Base-by-base conservation (phyloP, 2,797 vertebrate species). In the Crocodylus rhombifer region DNA sequence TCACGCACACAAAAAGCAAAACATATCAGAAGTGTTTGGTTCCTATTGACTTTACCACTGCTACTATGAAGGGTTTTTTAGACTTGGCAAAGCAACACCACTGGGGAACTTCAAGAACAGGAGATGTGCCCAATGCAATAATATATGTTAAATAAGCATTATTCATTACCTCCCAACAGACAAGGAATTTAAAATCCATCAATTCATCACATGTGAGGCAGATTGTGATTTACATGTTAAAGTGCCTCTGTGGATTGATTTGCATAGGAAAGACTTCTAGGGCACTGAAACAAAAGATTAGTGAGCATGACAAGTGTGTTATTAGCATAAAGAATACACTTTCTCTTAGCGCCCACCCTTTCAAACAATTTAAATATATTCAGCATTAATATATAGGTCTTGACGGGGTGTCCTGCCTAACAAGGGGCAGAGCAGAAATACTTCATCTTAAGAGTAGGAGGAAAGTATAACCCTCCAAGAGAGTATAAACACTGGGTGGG, bases 141-240 rank as follows among this genome's bases (percentile, higher is more conserved):
- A 88, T 78, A 69, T 92, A 17, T 12, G 86, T 94, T 96, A 95
- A 97, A 93, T 95, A 97, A 97, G 80, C 90, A 86, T 67, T 75
- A 58, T 95, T 97, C 94, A 90, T 97, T 95, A 87, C 94, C 90
- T 97, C 91, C 95, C 94, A 61, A 96, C 85, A 96, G 95, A 96
- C 69, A 93, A 96, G 87, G 91, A 97, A 96, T 94, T 96, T 94
- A 91, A 97, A 97, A 98, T 95, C 96, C 89, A 85, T 96, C 89
- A 93, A 80, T 93, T 92, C 95, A 86, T 95, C 93, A 96, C 94
- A 95, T 84, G 82, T 91, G 93, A 97, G 94, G 87, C 93, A 97
- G 97, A 97, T 96, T 96, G 95, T 9, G 86, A 98, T 98, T 98
- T 97, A 97, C 97, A 96, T 97, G 97, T 96, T 97, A 95, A 97